Percentiles rank a stretch among this genome's conserved stretches.
Evolutionary conservation across 2,113 vertebrate species (phyloP).

Genomic region (Varanus komodoensis): DNA sequence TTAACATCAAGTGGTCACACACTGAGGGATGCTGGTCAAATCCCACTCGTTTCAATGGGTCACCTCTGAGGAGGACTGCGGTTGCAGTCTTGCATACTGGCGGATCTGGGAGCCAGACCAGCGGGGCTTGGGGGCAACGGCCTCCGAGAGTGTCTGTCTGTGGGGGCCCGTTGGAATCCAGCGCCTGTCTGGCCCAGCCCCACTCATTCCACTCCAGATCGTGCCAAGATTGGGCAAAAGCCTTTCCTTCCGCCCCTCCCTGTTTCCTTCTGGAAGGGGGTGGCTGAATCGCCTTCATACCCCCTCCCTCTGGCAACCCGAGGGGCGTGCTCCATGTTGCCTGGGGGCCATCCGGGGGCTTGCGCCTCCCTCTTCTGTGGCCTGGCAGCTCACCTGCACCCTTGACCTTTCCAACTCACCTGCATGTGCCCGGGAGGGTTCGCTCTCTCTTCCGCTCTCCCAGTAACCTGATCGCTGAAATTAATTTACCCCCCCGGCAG

Average conservation of each 20-base stretch:
- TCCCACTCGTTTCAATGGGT: no score
- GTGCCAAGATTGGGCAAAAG: no score
- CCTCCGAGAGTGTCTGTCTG: no score
- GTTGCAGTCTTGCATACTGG: no score
- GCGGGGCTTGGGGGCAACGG: no score
- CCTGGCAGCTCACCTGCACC: background rate
- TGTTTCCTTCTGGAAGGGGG: slow-evolving; percentile 31
- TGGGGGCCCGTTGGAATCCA: no score
- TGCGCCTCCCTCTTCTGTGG: background rate
- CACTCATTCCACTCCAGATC: no score
- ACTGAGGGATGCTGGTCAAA: no score
- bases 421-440: background rate
- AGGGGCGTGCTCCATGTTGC: background rate
- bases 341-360: background rate
- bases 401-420: background rate
- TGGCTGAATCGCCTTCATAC: background rate
- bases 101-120: no score
- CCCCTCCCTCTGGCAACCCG: slow-evolving; percentile 45
- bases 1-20: no score
- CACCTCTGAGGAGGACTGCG: no score
- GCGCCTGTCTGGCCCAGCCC: no score
- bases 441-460: background rate
- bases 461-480: background rate
- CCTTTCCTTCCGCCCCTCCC: slow-evolving; percentile 16
- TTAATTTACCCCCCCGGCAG: background rate